Evolutionary conservation across 2,113 vertebrate genomes (phyloP).

Genomic region (Stegostoma tigrinum): DNA sequence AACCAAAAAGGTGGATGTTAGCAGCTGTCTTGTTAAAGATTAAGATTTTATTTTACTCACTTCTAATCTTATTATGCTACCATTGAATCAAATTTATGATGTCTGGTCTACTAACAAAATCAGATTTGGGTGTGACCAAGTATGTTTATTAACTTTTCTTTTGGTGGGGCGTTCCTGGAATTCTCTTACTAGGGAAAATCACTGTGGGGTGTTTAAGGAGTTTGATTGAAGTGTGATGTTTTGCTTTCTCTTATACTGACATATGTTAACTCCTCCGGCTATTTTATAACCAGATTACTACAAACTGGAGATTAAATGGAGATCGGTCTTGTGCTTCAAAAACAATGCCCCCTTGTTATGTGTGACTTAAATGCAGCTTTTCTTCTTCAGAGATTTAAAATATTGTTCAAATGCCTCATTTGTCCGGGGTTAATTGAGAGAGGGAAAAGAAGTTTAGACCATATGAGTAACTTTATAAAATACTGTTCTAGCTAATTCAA

Average conservation of each 20-base stretch:
- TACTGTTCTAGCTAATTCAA: too few species aligned
- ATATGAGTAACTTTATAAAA: background rate
- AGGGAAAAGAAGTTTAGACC: background rate
- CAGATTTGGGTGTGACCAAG: background rate
- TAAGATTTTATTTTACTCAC: background rate
- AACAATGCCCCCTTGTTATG: background rate
- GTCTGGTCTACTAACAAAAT: background rate
- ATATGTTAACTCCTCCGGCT: background rate
- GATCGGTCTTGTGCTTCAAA: background rate
- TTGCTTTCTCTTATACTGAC: constrained; percentile 6
- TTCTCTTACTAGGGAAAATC: background rate
- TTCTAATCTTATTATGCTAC: background rate
- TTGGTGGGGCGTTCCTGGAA: background rate
- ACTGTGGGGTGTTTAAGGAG: background rate
- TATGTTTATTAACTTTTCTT: constrained; percentile 1
- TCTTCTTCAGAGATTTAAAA: background rate
- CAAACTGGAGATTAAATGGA: constrained; percentile 24
- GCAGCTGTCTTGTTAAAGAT: background rate
- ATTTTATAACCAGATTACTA: constrained; percentile 7
- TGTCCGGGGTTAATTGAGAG: background rate
- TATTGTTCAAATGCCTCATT: background rate
- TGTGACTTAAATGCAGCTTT: background rate
- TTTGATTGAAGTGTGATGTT: background rate
- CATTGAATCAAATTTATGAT: background rate
- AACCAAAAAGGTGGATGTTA: background rate